Conservation (phyloP, 2,888 invertebrate genomes). For the Drosophila anomelani region DNA sequence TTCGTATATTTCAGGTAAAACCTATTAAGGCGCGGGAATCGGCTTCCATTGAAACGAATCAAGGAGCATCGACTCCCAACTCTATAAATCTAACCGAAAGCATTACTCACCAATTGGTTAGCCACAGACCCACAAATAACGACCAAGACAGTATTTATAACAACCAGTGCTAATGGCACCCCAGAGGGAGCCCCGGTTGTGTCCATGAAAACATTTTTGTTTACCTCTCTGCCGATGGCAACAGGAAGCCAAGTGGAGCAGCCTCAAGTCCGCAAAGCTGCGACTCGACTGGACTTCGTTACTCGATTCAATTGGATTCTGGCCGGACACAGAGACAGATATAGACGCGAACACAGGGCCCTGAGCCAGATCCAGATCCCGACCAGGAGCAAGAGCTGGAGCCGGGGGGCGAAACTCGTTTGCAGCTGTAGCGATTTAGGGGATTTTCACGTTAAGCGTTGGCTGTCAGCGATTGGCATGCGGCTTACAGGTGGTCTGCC, state of each 20-base stretch:
- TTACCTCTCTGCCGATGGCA: constrained; percentile 46
- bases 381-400: not conserved
- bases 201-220: constrained; percentile 59
- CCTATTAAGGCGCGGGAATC: not conserved
- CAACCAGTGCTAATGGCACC: constrained; percentile 51
- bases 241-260: constrained; percentile 32
- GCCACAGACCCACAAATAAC: constrained; percentile 31
- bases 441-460: constrained; percentile 73
- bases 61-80: not conserved
- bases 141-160: constrained; percentile 45
- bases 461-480: constrained; percentile 76
- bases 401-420: constrained; percentile 38
- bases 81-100: constrained; percentile 29
- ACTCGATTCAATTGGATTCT: constrained; percentile 37
- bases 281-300: constrained; percentile 12
- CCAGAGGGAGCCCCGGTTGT: constrained; percentile 36
- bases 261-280: constrained; percentile 40
- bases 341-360: not conserved
- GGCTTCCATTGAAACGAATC: constrained; percentile 1
- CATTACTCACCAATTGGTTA: constrained; percentile 40
- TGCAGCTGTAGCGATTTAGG: constrained; percentile 62
- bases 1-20: not conserved
- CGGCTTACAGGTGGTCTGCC: constrained; percentile 71
- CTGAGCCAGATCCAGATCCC: not conserved
- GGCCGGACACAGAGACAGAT: constrained; percentile 19